phyloP scores from a whole-genome alignment of 2,888 invertebrate species.

The Brachylomia viminalis region DNA sequence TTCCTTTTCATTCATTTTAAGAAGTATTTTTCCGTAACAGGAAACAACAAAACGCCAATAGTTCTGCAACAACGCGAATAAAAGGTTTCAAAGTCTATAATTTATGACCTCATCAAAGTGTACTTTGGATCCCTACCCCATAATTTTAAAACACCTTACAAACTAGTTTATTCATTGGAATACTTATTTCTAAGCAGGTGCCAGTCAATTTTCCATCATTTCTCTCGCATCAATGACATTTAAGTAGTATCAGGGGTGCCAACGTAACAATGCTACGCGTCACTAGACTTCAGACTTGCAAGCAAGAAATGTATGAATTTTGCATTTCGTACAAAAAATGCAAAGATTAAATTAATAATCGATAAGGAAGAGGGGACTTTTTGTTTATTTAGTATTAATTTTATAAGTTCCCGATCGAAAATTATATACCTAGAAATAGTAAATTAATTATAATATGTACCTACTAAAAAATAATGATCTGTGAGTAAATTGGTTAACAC shows the following conservation, averaged over 20 bases:
- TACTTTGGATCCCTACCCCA: not conserved
- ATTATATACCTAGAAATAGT: not conserved
- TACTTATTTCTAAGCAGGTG: slow-evolving; percentile 35
- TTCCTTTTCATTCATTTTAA: not conserved
- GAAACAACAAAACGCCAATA: not conserved
- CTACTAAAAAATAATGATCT: not conserved
- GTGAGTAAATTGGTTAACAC: too few species aligned
- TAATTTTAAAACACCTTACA: slow-evolving; percentile 23
- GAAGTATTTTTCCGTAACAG: not conserved
- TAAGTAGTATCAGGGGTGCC: slow-evolving; percentile 32
- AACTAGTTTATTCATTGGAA: slow-evolving; percentile 32
- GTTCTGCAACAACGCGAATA: not conserved
- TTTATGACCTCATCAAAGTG: slow-evolving; percentile 2
- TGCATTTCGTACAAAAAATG: slow-evolving; percentile 8
- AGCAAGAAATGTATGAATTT: slow-evolving; percentile 18
- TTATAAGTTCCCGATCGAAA: not conserved
- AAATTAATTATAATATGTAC: too few species aligned
- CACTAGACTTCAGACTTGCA: slow-evolving; percentile 28
- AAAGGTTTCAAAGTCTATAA: not conserved
- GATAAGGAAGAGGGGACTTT: slow-evolving; percentile 8
- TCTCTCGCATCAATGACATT: slow-evolving; percentile 49
- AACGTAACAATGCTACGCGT: slow-evolving; percentile 41
- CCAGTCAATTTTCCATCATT: slow-evolving; percentile 3
- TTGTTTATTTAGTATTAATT: not conserved
- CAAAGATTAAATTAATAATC: slow-evolving; percentile 30